These are phyloP conservation scores for Nemoura dubitans DNA, from an alignment of 2,888 invertebrate genomes.

Conservation along the genomic window DNA sequence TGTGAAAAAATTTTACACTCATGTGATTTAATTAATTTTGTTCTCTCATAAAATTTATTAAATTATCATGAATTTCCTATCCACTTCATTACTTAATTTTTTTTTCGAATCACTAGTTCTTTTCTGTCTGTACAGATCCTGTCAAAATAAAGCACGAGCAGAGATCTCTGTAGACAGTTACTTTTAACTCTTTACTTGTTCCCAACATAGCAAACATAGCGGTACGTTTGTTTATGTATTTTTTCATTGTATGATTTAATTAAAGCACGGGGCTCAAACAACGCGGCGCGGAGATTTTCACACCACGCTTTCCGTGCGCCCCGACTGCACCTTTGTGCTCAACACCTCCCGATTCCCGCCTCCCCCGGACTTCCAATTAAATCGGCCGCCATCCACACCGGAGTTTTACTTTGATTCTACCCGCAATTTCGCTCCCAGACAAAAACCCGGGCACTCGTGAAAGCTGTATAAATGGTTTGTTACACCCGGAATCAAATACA, in stretches of 20 bases:
- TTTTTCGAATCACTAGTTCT: too few species aligned
- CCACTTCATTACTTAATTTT: neutral
- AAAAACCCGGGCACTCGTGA: neutral
- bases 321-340: neutral
- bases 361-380: neutral
- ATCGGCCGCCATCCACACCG: neutral
- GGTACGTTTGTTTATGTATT: neutral
- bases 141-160: slow-evolving; percentile 3
- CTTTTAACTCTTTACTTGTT: neutral
- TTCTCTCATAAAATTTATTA: neutral
- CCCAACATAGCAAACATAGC: neutral
- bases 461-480: neutral
- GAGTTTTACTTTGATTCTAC: neutral
- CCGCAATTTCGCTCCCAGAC: too few species aligned
- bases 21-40: neutral
- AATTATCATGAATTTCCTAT: neutral
- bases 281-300: neutral
- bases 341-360: neutral
- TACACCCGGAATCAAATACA: neutral
- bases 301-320: neutral
- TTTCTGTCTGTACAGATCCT: neutral
- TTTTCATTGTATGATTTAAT: slow-evolving; percentile 3
- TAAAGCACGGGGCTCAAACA: neutral
- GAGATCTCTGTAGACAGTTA: neutral
- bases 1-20: neutral